Evolutionary conservation across 1,140 invertebrate species (phyloP).

Genomic region (Brachionus angularis): DNA sequence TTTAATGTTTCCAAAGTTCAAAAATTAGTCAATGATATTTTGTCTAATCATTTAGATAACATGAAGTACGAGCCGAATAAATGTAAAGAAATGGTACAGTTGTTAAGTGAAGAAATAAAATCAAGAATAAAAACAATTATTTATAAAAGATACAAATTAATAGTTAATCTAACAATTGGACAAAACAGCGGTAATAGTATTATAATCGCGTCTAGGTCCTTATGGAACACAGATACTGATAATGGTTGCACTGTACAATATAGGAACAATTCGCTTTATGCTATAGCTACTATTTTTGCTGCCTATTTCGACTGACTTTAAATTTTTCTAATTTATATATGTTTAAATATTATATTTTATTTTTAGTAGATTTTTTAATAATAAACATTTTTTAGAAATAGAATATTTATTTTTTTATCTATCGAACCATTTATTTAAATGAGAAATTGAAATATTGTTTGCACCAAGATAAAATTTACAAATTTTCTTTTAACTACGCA

Average conservation of each 20-base stretch:
- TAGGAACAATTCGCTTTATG: constrained; percentile 27
- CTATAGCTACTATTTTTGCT: constrained; percentile 38
- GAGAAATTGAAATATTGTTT: neutral
- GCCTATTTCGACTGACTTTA: constrained; percentile 32
- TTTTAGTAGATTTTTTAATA: too few relatives aligned
- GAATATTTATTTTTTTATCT: too few relatives aligned
- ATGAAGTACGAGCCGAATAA: constrained; percentile 46
- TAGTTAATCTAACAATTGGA: constrained; percentile 38
- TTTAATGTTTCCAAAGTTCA: constrained; percentile 47
- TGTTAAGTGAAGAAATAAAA: constrained; percentile 36
- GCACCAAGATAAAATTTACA: neutral
- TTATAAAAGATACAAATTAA: constrained; percentile 29
- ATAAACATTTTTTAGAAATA: too few relatives aligned
- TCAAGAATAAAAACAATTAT: constrained; percentile 23
- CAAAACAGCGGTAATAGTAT: constrained; percentile 33
- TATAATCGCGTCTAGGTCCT: constrained; percentile 1
- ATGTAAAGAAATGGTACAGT: constrained; percentile 22
- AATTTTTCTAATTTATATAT: neutral
- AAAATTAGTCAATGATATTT: constrained; percentile 47
- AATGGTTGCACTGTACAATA: constrained; percentile 39
- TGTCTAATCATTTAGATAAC: constrained; percentile 45
- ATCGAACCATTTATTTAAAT: neutral
- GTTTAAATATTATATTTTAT: neutral
- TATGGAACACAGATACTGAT: constrained; percentile 39
- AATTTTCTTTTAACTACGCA: too few relatives aligned